Base-by-base conservation (phyloP, 2,113 vertebrate genomes). In the Rhea pennata region DNA sequence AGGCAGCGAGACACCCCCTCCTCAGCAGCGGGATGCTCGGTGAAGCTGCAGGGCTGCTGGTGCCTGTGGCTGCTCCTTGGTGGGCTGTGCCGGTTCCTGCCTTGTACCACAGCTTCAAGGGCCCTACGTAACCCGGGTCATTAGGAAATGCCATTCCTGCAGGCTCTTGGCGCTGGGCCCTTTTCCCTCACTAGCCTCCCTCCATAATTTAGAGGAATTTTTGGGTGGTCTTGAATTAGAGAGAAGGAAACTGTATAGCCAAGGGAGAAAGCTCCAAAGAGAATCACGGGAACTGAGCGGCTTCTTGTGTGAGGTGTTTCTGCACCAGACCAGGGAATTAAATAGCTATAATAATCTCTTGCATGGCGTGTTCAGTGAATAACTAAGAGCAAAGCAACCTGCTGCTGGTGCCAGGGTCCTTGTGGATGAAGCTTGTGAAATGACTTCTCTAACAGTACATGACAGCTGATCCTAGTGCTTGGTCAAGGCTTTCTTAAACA, bases 201-300 rank as follows among this genome's bases (percentile, higher is more conserved):
- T 19, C 53, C 42, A 39, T 48, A 39, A 76, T 65, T 90, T 79
- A 56, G 20, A 9, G 5, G 40, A 7, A 42, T 42, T 76, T 86
- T 69, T 48, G 39, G n/a, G 6, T 26, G 64, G 27, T 56, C 21
- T 21, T 88, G 31, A 48, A 19, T 56, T 16, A 33, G 23, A 69
- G 0, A 48, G 0, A 48, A 0, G 4, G 71, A 7, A 69, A 19
- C 74, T 64, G n/a, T 3, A 5, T 59, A 40, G 36, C 64, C 76
- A 83, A 24, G 9, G 69, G 42, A 15, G n/a, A 24, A 40, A 36
- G 14, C 44, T 92, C 53, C 59, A 87, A 46, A 40, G 88, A 56
- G 46, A 87, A 66, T 53, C 5, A 16, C 40, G 54, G 36, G 58
- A 75, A 27, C 19, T 1, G 64, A 54, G 27, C 46, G 36, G 29